Percentiles rank a stretch among this genome's conserved stretches.
These are phyloP conservation scores for Perizoma affinitatum DNA, from an alignment of 2,888 invertebrate genomes.

Conservation along the genomic window DNA sequence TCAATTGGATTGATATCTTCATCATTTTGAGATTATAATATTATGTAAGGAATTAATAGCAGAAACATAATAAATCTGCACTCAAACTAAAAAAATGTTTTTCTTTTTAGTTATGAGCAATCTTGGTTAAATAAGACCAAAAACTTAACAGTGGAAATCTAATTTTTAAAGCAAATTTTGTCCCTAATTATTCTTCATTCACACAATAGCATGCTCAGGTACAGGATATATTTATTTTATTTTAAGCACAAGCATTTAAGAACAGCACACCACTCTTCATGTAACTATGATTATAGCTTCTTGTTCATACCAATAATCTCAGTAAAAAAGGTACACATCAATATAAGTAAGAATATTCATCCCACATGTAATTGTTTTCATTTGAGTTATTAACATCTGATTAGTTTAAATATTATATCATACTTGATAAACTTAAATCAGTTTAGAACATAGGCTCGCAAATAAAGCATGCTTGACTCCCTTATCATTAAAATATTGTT, in stretches of 20 bases:
- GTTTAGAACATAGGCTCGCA: too few relatives aligned
- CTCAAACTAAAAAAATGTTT: too few relatives aligned
- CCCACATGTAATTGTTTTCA: too few relatives aligned
- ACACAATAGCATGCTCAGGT: conserved; percentile 57
- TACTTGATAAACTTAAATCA: not conserved
- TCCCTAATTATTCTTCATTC: conserved; percentile 25
- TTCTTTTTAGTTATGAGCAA: too few relatives aligned
- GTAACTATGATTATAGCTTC: not conserved
- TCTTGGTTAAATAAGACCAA: too few relatives aligned
- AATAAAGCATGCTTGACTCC: too few relatives aligned
- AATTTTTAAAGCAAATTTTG: conserved; percentile 3
- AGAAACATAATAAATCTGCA: too few relatives aligned
- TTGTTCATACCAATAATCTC: not conserved
- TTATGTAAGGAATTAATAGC: too few relatives aligned
- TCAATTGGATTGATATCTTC: too few relatives aligned
- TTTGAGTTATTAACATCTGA: too few relatives aligned
- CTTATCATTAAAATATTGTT: too few relatives aligned
- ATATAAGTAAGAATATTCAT: not conserved
- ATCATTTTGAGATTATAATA: not conserved
- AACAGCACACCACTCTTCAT: conserved; percentile 6
- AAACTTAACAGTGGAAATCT: not conserved
- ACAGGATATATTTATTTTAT: conserved; percentile 39
- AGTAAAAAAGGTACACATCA: not conserved
- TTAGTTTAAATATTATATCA: not conserved
- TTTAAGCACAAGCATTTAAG: not conserved